Base-by-base conservation (phyloP, 2,888 invertebrate genomes). In the Panopea generosa region DNA sequence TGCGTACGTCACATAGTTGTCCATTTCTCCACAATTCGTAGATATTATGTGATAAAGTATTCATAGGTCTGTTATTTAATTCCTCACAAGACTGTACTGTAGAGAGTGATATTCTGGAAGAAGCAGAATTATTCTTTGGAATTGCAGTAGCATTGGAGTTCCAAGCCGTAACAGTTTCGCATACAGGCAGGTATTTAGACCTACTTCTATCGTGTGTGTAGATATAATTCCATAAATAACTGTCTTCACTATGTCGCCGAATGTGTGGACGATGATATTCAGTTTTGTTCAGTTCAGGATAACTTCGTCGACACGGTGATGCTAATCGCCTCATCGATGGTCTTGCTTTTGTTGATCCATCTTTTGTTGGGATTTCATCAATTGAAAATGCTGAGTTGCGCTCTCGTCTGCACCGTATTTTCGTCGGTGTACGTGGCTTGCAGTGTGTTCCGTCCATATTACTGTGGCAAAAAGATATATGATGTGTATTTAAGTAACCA, bases 1-100 rank as follows among this genome's bases (percentile, higher is more conserved):
- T 63, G 0, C 77, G 61, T 1, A 87, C 82, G 55, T 88, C 88
- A 70, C 88, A 88, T 45, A 88, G 69, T 20, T 78, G 76, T 38
- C 76, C 71, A 14, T 68, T 77, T 53, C 80, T 68, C 88, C 87
- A 86, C 24, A 87, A 67, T 57, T 83, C 71, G 55, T 72, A 82
- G 20, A 87, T 67, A 66, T 81, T 80, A 11, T 68, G 55, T 0
- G 79, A 74, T 49, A 77, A 56, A 43, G 27, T 45, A 18, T 45
- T 47, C 22, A 11, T 6, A 29, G 7, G 9, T 16, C 9, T 45
- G 16, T 45, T 45, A n/a, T 4, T 33, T 33, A 4, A 4, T 33
- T 33, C 33, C 6, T 7, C 11, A 7, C 4, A 33, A 33, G 33
- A 33, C 11, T 7, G 4, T 33, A 11, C 33, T 7, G 33, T 7